Evolutionary conservation across 2,797 vertebrate species (phyloP).

Genomic region (Sparus aurata): DNA sequence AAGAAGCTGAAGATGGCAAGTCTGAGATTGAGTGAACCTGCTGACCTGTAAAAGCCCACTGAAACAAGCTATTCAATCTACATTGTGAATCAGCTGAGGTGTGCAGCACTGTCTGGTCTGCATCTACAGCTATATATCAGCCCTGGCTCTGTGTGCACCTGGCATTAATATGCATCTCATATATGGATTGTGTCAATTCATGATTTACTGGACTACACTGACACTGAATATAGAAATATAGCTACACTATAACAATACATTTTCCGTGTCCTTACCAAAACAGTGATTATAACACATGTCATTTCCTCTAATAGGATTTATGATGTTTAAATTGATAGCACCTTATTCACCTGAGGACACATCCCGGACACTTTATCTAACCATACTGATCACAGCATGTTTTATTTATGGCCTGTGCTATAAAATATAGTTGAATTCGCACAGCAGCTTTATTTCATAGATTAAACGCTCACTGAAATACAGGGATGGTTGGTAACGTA

Average conservation of each 20-base stretch:
- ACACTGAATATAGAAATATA: slow-evolving; percentile 17
- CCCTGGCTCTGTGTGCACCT: background rate
- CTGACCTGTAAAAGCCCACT: slow-evolving; percentile 11
- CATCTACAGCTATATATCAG: slow-evolving; percentile 1
- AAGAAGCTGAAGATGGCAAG: slow-evolving; percentile 4
- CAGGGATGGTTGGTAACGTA: slow-evolving; percentile 13
- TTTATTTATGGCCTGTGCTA: background rate
- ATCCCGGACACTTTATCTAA: background rate
- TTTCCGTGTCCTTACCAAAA: background rate
- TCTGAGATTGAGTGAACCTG: slow-evolving; percentile 21
- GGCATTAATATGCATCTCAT: background rate
- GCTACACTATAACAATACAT: background rate
- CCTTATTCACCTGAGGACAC: background rate
- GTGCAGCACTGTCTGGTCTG: background rate
- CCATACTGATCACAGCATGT: slow-evolving; percentile 6
- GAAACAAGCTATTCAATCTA: slow-evolving; percentile 6
- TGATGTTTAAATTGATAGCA: slow-evolving; percentile 11
- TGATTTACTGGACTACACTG: slow-evolving; percentile 16
- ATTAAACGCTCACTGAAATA: slow-evolving; percentile 13
- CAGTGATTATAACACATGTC: background rate
- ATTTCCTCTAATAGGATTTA: slow-evolving; percentile 13
- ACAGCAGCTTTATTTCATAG: background rate
- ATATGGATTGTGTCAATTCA: background rate
- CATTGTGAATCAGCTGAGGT: slow-evolving; percentile 15
- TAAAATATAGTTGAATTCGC: slow-evolving; percentile 14